Evolutionary conservation across 2,888 invertebrate species (phyloP), one percentile per base, ranked within the genome.

Genomic region (Dorcus parallelipipedus): DNA sequence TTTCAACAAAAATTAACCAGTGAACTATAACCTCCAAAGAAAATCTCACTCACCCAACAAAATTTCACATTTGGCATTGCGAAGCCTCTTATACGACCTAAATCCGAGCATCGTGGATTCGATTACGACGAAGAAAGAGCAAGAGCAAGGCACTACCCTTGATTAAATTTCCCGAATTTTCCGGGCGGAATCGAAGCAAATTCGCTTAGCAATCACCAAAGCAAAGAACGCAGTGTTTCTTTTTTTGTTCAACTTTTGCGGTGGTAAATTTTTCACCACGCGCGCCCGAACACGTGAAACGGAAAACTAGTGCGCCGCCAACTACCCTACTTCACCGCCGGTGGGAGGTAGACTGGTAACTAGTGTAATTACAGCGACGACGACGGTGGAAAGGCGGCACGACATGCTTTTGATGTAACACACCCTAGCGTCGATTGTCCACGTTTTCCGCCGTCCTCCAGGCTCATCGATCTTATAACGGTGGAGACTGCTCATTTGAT

Each of bases 61-160:
- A 60, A 90, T 81, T 80, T 89, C 89, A 78, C 84, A 87, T 76
- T 84, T 83, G 67, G 84, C 83, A 76, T 84, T 84, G 72, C 89
- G 79, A 61, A 87, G 80, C 51, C 87, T 82, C 65, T 83, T 84
- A 71, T 84, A 83, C 56, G 84, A 83, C 79, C 84, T 82, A 69
- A 84, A 80, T 50, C 85, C 84, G 72, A 85, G 82, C 85, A 85
- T 85, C 58, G 71, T 72, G 67, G 43, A 39, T 9, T 33, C 26
- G 26, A 33, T 33, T 33, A 33, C 26, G 26, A 2, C 26, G 26
- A 20, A 20, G 20, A 33, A 20, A 20, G 20, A 33, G 26, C 26
- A 20, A 14, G 20, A 33, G 26, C 26, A 20, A 7, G 6, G 26
- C 26, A 33, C 26, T 33, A 33, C 26, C 26, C 26, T 33, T 33